These are phyloP conservation scores for Passerina amoena DNA, from an alignment of 2,113 vertebrate species.

Conservation along the genomic window DNA sequence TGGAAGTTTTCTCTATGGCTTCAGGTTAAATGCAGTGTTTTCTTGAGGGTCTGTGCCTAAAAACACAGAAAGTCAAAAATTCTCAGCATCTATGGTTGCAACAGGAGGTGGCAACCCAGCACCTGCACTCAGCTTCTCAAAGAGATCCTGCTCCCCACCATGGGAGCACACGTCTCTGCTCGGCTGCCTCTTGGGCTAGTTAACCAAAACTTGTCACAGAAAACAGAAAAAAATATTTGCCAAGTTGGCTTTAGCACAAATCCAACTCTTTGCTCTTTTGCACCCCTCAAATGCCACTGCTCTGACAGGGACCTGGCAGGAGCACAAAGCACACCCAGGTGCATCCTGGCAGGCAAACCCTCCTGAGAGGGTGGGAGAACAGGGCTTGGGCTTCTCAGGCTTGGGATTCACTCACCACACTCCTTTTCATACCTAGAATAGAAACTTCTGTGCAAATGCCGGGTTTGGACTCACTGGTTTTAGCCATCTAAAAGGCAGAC, in stretches of 20 bases:
- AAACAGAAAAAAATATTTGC: constrained; percentile 39
- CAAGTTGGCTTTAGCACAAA: background rate
- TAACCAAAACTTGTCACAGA: background rate
- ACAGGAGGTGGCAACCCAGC: background rate
- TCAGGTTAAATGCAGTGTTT: background rate
- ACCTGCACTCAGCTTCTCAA: background rate
- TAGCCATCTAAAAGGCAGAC: background rate
- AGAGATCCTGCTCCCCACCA: background rate
- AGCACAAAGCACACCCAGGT: background rate
- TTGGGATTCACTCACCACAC: background rate
- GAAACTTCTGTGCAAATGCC: background rate
- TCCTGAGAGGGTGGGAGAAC: background rate
- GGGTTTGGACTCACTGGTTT: background rate
- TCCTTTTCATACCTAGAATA: background rate
- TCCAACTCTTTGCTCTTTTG: background rate
- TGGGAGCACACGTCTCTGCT: background rate
- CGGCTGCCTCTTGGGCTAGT: background rate
- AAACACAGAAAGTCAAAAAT: too few relatives aligned
- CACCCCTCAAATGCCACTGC: background rate
- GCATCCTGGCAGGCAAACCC: background rate
- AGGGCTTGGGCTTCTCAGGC: background rate
- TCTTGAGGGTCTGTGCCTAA: too few relatives aligned
- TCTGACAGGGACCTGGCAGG: background rate
- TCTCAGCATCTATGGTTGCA: too few relatives aligned
- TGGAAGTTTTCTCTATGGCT: background rate